Percentiles rank a stretch among this genome's conserved stretches.
Evolutionary conservation across 1,140 invertebrate genomes (phyloP).

Genomic region (Rhyacophila brunnea): DNA sequence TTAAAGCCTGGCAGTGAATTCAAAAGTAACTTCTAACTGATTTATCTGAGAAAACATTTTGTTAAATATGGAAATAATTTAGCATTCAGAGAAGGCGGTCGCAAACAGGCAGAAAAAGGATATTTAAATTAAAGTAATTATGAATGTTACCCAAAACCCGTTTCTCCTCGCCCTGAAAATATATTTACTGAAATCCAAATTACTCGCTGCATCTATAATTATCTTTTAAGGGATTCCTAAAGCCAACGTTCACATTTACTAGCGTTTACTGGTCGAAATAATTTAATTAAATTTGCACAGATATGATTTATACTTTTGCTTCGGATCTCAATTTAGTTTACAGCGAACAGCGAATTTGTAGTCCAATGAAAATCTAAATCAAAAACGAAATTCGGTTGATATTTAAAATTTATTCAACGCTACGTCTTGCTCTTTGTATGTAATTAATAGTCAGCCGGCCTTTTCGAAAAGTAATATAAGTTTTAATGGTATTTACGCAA

Average conservation of each 20-base stretch:
- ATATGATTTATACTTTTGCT: conserved; percentile 34
- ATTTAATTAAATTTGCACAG: conserved; percentile 36
- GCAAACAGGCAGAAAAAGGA: too few species aligned
- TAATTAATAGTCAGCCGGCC: too few species aligned
- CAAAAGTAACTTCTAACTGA: too few species aligned
- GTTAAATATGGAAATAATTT: too few species aligned
- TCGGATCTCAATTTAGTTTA: conserved; percentile 27
- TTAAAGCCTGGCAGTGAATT: too few species aligned
- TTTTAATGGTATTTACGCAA: too few species aligned
- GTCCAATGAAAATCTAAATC: conserved; percentile 16
- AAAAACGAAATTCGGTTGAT: conserved; percentile 8
- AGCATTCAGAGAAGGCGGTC: too few species aligned
- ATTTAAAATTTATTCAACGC: conserved; percentile 12
- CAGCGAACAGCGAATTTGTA: conserved; percentile 25
- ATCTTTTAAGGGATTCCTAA: conserved; percentile 24
- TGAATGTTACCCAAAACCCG: conserved; percentile 13
- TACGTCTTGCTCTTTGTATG: too few species aligned
- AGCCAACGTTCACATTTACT: conserved; percentile 29
- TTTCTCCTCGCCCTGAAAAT: conserved; percentile 10
- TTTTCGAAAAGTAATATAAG: too few species aligned
- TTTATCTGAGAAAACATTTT: too few species aligned
- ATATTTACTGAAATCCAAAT: conserved; percentile 34
- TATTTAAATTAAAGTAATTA: conserved; percentile 24
- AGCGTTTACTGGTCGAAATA: conserved; percentile 34
- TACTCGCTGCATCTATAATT: conserved; percentile 32